A percentile compares a stretch with the other conserved stretches of the same genome.
Evolutionary conservation across 2,113 vertebrate species (phyloP).

Genomic region (Hystrix brachyura): DNA sequence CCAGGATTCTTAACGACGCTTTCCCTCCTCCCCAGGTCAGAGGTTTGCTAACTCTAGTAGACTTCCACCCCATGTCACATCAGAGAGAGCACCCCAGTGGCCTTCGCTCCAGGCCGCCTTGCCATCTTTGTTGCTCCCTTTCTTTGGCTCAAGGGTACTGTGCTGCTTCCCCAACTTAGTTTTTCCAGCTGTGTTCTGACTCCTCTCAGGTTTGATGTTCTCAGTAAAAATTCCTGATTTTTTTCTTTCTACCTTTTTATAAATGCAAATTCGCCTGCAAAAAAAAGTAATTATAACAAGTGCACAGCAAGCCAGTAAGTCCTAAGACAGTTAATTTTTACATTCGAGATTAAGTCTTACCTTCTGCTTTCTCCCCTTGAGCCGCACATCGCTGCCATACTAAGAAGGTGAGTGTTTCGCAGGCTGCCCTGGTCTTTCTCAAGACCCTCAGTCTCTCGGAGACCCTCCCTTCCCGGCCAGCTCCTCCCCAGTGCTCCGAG

Average conservation of each 20-base stretch:
- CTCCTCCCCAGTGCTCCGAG: neutral
- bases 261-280: neutral
- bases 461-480: neutral
- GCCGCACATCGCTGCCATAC: rapidly evolving
- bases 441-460: too few species aligned
- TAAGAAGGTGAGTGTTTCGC: too few species aligned
- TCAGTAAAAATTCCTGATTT: neutral
- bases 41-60: rapidly evolving
- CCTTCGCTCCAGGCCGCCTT: too few species aligned
- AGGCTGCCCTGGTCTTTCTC: neutral
- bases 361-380: neutral
- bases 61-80: rapidly evolving
- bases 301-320: neutral
- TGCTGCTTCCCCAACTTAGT: neutral
- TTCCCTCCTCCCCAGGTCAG: too few species aligned
- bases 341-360: too few species aligned
- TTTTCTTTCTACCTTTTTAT: neutral
- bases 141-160: neutral
- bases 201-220: neutral
- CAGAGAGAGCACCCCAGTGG: too few species aligned
- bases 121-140: neutral
- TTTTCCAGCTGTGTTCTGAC: neutral
- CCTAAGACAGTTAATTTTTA: neutral
- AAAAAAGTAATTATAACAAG: neutral
- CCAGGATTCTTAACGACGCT: neutral